Base-by-base conservation (phyloP, 1,140 invertebrate genomes). In the Onthophagus taurus region DNA sequence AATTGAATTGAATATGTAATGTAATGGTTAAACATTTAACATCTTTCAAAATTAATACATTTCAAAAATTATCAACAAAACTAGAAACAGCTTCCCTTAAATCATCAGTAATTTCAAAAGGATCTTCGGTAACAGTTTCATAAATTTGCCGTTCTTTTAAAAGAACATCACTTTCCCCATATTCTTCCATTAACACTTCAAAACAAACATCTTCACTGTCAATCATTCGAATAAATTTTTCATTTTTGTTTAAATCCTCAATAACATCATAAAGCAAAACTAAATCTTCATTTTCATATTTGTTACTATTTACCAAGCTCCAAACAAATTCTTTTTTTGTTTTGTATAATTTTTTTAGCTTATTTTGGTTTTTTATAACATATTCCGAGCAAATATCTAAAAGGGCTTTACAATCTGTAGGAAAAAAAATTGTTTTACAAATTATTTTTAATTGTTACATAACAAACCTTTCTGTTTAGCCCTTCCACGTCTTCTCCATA, bases 201-300 rank as follows among this genome's bases (percentile, higher is more conserved):
- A 42, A 38, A 4, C 52, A 48, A 31, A 56, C 53, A 14, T 61
- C 48, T 18, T 56, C 51, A 16, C 49, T 47, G 26, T 57, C 55
- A 36, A 61, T 57, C 24, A 55, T 45, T 21, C 53, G 41, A 43
- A 61, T 47, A 37, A 50, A 51, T 26, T 56, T 53, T 19, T 39
- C 34, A 38, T 61, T 61, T 38, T 52, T 59, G 33, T 61, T 57
- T 31, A 58, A 37, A 48, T 61, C 55, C n/a, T 49, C 49, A 3
- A 57, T 16, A n/a, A 53, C 46, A 16, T 41, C 41, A 31, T 59
- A 58, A 37, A 52, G 56, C 16, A 50, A 31, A 18, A 48, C 23
- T 18, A 54, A 44, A 11, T 41, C 26, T n/a, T 42, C 18, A 19
- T 31, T 43, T 16, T 11, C 29, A 18, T 37, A 48, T 6, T 45